Evolutionary conservation across 2,888 invertebrate genomes (phyloP).

Genomic region (Imbricaverruca yamaguchii): DNA sequence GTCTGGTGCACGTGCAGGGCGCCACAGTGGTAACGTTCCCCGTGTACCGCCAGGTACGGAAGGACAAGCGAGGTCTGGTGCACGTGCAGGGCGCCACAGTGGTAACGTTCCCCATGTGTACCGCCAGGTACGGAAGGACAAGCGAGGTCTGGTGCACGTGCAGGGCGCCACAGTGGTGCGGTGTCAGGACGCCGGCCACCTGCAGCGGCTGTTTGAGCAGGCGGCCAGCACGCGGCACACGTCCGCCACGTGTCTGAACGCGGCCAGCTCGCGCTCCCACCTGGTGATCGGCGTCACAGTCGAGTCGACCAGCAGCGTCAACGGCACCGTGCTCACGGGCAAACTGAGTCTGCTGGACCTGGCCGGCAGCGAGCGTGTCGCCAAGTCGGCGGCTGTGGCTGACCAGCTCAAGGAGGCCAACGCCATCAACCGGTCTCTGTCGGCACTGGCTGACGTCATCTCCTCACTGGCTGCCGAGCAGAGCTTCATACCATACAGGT

Average conservation of each 20-base stretch:
- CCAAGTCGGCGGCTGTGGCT: conserved; percentile 45
- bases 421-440: conserved; percentile 50
- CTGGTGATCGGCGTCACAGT: conserved; percentile 46
- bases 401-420: conserved; percentile 50
- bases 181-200: conserved; percentile 28
- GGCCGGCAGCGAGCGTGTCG: conserved; percentile 46
- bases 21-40: too few relatives aligned
- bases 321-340: conserved; percentile 44
- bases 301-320: conserved; percentile 44
- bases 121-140: conserved; percentile 47
- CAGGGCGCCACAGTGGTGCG: conserved; percentile 35
- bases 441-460: conserved; percentile 50
- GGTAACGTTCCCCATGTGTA: conserved; percentile 26
- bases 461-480: conserved; percentile 48
- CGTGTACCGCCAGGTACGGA: too few relatives aligned
- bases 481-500: conserved; percentile 46
- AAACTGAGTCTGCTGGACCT: conserved; percentile 48
- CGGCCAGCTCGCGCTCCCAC: conserved; percentile 48
- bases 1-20: too few relatives aligned
- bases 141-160: conserved; percentile 41
- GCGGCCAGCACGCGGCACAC: conserved; percentile 44
- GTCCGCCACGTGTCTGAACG: conserved; percentile 48
- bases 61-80: too few relatives aligned
- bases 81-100: too few relatives aligned
- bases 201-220: conserved; percentile 34